These are phyloP conservation scores for Nyctalus aviator DNA, from an alignment of 2,797 vertebrate species.

Conservation along the genomic window DNA sequence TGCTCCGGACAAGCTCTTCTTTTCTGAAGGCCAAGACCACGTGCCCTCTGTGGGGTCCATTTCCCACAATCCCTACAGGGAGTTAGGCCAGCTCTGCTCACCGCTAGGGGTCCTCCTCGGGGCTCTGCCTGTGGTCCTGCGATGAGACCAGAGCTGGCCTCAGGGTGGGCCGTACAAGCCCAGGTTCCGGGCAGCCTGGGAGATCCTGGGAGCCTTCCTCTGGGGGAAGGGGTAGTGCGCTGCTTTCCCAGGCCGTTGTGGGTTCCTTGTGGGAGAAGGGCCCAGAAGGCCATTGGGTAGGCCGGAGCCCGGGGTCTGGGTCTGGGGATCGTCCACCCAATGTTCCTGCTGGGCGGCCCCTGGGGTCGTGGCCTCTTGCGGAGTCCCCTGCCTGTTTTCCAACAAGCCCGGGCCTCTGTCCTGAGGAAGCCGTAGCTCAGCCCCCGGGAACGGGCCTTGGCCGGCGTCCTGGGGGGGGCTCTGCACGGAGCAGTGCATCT, in stretches of 20 bases:
- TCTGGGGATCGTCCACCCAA: not conserved
- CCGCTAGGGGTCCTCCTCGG: not conserved
- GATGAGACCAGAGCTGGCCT: not conserved
- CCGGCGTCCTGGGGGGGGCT: not conserved
- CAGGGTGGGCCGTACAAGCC: slow-evolving; percentile 92
- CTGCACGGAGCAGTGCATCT: slow-evolving; percentile 59
- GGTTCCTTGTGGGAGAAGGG: slow-evolving; percentile 54
- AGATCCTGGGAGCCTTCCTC: slow-evolving; percentile 90
- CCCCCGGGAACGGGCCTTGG: not conserved
- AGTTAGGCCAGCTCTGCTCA: not conserved
- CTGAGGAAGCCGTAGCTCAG: not conserved
- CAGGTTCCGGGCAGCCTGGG: slow-evolving; percentile 91
- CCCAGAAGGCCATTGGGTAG: not conserved
- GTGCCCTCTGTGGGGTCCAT: not conserved
- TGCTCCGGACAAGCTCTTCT: not conserved
- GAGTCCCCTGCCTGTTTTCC: not conserved
- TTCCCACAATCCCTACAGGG: not conserved
- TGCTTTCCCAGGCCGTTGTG: slow-evolving; percentile 74
- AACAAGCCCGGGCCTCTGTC: not conserved
- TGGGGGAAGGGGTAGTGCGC: slow-evolving; percentile 92
- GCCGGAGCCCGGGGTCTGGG: not conserved
- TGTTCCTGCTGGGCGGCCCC: not conserved
- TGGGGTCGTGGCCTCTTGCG: not conserved
- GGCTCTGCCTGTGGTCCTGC: not conserved
- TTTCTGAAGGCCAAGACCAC: not conserved